Evolutionary conservation across 2,797 vertebrate genomes (phyloP).

Genomic region (Aselliscus stoliczkanus): DNA sequence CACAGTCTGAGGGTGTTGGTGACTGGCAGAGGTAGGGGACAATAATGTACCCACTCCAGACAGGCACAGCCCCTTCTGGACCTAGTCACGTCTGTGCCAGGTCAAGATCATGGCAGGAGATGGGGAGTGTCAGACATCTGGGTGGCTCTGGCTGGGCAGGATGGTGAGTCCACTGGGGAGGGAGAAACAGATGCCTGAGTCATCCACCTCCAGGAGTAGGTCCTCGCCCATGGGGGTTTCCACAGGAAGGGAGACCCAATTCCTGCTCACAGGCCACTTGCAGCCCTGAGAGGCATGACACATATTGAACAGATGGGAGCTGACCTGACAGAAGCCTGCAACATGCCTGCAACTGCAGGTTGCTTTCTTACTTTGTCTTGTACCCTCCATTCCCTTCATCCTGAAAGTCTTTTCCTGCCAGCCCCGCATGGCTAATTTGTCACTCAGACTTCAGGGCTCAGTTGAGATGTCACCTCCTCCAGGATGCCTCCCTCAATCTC

Average conservation of each 20-base stretch:
- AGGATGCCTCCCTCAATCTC: neutral
- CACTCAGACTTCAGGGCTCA: neutral
- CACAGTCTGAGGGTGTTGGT: neutral
- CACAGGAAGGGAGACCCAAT: neutral
- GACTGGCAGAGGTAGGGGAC: no score
- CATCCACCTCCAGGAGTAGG: neutral
- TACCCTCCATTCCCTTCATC: neutral
- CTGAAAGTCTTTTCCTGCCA: neutral
- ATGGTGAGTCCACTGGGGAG: neutral
- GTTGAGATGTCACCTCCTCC: neutral
- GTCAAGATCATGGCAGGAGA: neutral
- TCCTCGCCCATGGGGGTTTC: neutral
- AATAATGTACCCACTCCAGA: neutral
- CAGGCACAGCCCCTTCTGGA: neutral
- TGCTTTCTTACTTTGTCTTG: neutral
- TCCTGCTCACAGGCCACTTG: neutral
- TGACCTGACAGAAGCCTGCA: neutral
- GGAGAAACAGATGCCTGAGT: neutral
- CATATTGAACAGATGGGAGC: neutral
- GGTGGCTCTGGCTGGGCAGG: neutral
- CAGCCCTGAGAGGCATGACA: neutral
- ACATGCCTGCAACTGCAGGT: accelerated
- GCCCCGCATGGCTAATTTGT: neutral
- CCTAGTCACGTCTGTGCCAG: neutral
- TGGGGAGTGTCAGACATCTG: neutral